Conservation (phyloP, 2,113 vertebrate genomes). For the Erpornis zantholeuca region DNA sequence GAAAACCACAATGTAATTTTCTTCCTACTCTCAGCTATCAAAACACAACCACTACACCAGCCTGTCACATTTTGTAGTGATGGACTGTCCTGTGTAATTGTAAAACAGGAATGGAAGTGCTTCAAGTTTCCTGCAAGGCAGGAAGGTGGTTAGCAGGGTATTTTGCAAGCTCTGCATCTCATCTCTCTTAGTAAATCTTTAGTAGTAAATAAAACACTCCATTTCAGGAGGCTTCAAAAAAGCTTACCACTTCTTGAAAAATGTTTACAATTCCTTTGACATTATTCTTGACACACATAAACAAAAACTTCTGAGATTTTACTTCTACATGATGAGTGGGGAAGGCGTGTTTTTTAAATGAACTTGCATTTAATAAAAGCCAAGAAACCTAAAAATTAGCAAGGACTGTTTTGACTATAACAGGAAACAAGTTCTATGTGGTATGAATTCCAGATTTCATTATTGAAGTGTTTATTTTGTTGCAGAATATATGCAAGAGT, state of each 20-base stretch:
- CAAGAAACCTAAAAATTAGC: not conserved
- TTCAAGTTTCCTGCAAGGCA: conserved; percentile 36
- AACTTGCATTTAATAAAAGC: not conserved
- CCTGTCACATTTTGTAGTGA: not conserved
- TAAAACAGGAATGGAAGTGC: conserved; percentile 21
- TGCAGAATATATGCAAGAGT: not conserved
- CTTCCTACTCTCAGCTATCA: not conserved
- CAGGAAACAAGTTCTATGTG: conserved; percentile 16
- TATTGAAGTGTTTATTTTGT: not conserved
- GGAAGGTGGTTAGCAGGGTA: conserved; percentile 19
- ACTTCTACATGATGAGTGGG: not conserved
- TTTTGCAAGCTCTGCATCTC: not conserved
- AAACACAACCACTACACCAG: not conserved
- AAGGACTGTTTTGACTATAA: not conserved
- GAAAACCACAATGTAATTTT: not conserved
- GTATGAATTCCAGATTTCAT: not conserved
- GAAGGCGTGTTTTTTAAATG: not conserved
- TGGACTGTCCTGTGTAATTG: not conserved
- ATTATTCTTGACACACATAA: not conserved
- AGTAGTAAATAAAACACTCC: not conserved
- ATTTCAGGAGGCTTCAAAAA: not conserved
- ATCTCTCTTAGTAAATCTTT: not conserved
- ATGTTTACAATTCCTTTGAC: not conserved
- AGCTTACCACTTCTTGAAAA: not conserved
- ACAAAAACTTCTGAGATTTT: not conserved